A percentile compares a stretch with the other conserved stretches of the same genome.
Conservation (phyloP, 2,888 invertebrate genomes). For the Heliconius aoede region DNA sequence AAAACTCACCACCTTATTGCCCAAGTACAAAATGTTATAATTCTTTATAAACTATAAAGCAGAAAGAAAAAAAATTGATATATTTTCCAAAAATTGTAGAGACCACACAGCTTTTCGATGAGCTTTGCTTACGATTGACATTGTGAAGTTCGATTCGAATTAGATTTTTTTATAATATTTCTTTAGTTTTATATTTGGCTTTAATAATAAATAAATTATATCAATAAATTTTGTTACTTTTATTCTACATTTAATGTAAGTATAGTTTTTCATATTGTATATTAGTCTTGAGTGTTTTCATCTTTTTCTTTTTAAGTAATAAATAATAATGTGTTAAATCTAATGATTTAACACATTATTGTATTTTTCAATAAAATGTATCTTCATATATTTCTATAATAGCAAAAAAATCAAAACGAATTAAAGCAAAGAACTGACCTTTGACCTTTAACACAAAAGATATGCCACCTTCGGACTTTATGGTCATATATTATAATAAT, state of each 20-base stretch:
- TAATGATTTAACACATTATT: no score
- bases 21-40: conserved; percentile 35
- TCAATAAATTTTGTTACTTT: no score
- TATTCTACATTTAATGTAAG: no score
- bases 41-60: not conserved
- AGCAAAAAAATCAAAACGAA: not conserved
- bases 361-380: no score
- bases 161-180: not conserved
- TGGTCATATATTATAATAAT: no score
- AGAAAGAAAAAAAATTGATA: conserved; percentile 18
- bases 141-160: conserved; percentile 48
- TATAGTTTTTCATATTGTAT: no score
- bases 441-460: not conserved
- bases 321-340: no score
- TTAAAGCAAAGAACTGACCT: not conserved
- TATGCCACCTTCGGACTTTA: not conserved
- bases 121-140: conserved; percentile 57
- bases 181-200: not conserved
- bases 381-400: no score
- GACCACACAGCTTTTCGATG: conserved; percentile 57
- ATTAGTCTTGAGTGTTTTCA: no score
- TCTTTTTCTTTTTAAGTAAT: no score
- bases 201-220: not conserved
- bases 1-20: conserved; percentile 36
- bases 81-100: conserved; percentile 47